These are phyloP conservation scores for Scarus forsteni DNA, from an alignment of 2,797 vertebrate species.

Conservation along the genomic window DNA sequence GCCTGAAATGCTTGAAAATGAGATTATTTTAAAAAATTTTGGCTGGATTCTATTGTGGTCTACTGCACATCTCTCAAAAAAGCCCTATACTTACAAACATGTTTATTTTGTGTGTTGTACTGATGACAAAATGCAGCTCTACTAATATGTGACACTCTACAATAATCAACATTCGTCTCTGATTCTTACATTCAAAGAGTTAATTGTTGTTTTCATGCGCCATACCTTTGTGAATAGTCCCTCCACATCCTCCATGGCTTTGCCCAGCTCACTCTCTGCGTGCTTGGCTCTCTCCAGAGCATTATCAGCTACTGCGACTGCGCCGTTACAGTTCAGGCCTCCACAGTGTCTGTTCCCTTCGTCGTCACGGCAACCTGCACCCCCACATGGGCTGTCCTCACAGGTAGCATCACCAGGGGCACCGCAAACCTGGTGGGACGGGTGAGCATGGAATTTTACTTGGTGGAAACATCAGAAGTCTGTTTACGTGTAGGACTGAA, in stretches of 20 bases:
- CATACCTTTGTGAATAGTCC: slow-evolving; percentile 88
- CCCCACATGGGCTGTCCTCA: slow-evolving; percentile 91
- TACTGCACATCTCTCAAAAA: too few relatives aligned
- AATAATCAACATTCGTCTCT: too few relatives aligned
- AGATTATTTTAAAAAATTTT: too few relatives aligned
- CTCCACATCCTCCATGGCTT: slow-evolving; percentile 87
- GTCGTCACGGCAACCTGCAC: slow-evolving; percentile 93
- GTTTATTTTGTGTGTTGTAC: too few relatives aligned
- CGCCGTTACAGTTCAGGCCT: slow-evolving; percentile 92
- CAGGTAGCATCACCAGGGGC: slow-evolving; percentile 88
- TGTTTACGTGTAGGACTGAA: background rate
- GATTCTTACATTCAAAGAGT: background rate
- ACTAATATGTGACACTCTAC: too few relatives aligned
- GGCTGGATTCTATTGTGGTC: too few relatives aligned
- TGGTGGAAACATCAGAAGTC: background rate
- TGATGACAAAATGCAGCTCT: too few relatives aligned
- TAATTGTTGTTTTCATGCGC: background rate
- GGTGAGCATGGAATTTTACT: background rate
- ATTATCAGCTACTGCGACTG: slow-evolving; percentile 87
- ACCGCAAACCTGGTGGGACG: slow-evolving; percentile 91
- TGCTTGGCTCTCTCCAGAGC: slow-evolving; percentile 90
- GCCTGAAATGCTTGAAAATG: too few relatives aligned
- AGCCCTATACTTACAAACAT: too few relatives aligned
- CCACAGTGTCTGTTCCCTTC: slow-evolving; percentile 92
- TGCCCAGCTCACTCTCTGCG: slow-evolving; percentile 91